These are phyloP conservation scores for Uloborus plumipes DNA, from an alignment of 2,888 invertebrate genomes.

Conservation along the genomic window DNA sequence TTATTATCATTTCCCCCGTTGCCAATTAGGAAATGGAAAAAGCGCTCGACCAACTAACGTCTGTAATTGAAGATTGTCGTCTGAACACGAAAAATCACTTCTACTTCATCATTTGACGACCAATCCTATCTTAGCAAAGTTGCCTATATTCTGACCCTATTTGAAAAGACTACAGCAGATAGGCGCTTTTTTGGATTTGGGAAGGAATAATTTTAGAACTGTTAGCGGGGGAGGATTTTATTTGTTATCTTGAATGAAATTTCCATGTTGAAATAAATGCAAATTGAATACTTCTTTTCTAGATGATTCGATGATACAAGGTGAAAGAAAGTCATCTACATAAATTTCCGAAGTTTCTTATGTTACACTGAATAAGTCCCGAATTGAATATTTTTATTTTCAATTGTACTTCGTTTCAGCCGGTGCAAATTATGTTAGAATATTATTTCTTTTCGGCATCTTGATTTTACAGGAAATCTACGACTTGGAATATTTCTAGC, in stretches of 20 bases:
- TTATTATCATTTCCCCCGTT: not conserved
- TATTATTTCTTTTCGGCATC: too few relatives aligned
- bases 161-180: not conserved
- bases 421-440: too few relatives aligned
- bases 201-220: conserved; percentile 3
- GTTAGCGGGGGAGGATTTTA: not conserved
- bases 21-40: conserved; percentile 15
- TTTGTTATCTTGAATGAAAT: conserved; percentile 12
- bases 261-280: conserved; percentile 1
- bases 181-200: not conserved
- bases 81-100: conserved; percentile 10
- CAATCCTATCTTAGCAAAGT: not conserved
- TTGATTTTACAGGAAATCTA: too few relatives aligned
- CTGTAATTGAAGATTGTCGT: conserved; percentile 20
- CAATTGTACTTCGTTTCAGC: too few relatives aligned
- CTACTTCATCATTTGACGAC: conserved; percentile 1
- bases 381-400: too few relatives aligned
- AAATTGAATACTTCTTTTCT: conserved; percentile 7
- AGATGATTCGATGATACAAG: not conserved
- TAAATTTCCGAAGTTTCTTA: not conserved
- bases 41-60: not conserved
- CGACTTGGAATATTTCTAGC: too few relatives aligned
- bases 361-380: too few relatives aligned
- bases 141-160: not conserved
- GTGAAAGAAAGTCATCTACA: not conserved